A percentile compares a stretch with the other conserved stretches of the same genome.
These are phyloP conservation scores for Sebastes baramenuke DNA, from an alignment of 2,797 vertebrate species.

Conservation along the genomic window DNA sequence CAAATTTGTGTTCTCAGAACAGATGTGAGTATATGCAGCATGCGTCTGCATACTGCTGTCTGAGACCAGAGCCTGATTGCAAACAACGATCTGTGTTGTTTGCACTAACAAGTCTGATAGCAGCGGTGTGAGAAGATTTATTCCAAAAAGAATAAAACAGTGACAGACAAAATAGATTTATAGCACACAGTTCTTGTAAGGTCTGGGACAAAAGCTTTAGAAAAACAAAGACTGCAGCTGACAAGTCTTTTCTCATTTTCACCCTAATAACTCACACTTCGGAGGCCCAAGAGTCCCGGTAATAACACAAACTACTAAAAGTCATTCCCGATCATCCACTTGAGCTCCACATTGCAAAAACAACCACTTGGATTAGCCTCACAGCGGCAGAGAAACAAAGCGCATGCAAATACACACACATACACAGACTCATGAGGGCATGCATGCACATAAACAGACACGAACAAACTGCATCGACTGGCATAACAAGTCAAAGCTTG, in stretches of 20 bases:
- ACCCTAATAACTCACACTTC: conserved; percentile 37
- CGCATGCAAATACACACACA: not conserved
- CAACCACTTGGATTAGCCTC: conserved; percentile 12
- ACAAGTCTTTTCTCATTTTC: conserved; percentile 39
- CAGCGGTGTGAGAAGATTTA: not conserved
- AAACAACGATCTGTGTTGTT: not conserved
- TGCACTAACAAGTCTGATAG: not conserved
- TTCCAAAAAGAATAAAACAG: not conserved
- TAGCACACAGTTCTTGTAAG: not conserved
- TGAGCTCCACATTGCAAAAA: not conserved
- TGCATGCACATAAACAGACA: not conserved
- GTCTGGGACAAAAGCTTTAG: conserved; percentile 4
- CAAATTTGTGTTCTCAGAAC: not conserved
- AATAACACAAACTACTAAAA: conserved; percentile 9
- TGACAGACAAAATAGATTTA: conserved; percentile 4
- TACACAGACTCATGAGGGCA: not conserved
- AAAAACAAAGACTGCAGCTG: conserved; percentile 14
- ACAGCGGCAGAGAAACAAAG: not conserved
- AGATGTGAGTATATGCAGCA: not conserved
- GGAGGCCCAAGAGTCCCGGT: not conserved
- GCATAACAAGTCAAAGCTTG: conserved; percentile 11
- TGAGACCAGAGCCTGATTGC: not conserved
- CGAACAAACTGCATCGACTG: not conserved
- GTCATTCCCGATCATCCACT: conserved; percentile 32
- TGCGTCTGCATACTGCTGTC: not conserved